A percentile compares a stretch with the other conserved stretches of the same genome.
These are phyloP conservation scores for Anastrepha obliqua DNA, from an alignment of 1,140 invertebrate genomes.

Conservation along the genomic window DNA sequence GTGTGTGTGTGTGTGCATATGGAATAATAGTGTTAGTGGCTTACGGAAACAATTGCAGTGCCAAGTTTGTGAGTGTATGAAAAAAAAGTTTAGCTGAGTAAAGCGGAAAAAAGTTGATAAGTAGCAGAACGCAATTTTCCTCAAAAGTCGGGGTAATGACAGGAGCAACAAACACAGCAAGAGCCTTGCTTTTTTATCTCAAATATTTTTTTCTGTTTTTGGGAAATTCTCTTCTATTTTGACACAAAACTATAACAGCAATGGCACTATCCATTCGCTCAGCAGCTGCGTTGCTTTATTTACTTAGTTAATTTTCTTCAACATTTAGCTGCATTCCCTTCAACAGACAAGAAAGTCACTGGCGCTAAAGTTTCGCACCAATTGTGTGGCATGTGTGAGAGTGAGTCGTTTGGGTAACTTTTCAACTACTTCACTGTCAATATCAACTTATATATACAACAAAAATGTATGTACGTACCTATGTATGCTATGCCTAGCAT, in stretches of 20 bases:
- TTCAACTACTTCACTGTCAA: constrained; percentile 35
- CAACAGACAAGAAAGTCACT: background rate
- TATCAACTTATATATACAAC: background rate
- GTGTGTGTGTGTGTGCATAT: background rate
- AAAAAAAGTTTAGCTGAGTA: background rate
- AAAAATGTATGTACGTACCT: background rate
- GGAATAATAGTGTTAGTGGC: constrained; percentile 12
- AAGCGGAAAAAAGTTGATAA: background rate
- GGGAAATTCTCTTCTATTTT: background rate
- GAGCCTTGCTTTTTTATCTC: background rate
- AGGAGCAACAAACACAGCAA: background rate
- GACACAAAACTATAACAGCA: background rate
- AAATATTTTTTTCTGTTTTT: background rate
- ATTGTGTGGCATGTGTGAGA: background rate
- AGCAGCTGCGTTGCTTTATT: constrained; percentile 1
- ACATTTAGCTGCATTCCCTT: constrained; percentile 31
- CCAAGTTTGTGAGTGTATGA: background rate
- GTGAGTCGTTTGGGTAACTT: background rate
- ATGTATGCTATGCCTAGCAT: background rate
- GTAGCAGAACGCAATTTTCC: background rate
- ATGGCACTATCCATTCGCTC: background rate
- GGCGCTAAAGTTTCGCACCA: constrained; percentile 9
- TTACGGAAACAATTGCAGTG: constrained; percentile 9
- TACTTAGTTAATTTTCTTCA: constrained; percentile 24
- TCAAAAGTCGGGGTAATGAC: background rate